phyloP scores from a whole-genome alignment of 2,113 vertebrate species.

The Oxygymnocypris stewartii region DNA sequence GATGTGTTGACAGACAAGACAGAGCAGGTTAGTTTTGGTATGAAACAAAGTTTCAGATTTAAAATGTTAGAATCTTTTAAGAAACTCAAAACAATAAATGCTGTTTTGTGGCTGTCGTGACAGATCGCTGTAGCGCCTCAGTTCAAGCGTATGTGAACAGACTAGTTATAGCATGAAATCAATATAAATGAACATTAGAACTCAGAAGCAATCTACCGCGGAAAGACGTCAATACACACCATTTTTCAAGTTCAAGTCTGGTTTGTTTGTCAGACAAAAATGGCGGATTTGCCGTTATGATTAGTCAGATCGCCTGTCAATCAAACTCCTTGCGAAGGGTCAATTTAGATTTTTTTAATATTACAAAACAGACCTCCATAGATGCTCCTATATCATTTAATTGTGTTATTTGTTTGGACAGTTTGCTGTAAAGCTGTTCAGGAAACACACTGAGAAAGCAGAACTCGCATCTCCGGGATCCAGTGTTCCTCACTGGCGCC shows the following conservation, averaged over 20 bases:
- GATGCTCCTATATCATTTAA: neutral
- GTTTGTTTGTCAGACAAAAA: no score
- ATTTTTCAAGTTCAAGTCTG: neutral
- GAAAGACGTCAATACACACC: neutral
- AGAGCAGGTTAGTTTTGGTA: no score
- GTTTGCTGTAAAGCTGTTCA: slow-evolving; percentile 15
- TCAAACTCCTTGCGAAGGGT: no score
- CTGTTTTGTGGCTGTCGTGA: no score
- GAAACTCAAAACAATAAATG: no score
- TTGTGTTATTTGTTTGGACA: neutral
- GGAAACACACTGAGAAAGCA: neutral
- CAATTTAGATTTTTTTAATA: neutral
- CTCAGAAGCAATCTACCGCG: neutral
- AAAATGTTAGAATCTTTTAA: no score
- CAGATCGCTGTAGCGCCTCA: no score
- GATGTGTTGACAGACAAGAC: no score
- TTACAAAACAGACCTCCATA: neutral
- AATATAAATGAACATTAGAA: neutral
- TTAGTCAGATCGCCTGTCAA: no score
- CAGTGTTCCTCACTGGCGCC: neutral
- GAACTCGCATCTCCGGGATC: neutral
- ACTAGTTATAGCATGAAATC: neutral
- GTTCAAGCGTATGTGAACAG: no score
- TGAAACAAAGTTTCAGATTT: no score
- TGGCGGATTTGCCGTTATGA: no score